phyloP scores from a whole-genome alignment of 2,113 vertebrate genomes.

The Gavia stellata region DNA sequence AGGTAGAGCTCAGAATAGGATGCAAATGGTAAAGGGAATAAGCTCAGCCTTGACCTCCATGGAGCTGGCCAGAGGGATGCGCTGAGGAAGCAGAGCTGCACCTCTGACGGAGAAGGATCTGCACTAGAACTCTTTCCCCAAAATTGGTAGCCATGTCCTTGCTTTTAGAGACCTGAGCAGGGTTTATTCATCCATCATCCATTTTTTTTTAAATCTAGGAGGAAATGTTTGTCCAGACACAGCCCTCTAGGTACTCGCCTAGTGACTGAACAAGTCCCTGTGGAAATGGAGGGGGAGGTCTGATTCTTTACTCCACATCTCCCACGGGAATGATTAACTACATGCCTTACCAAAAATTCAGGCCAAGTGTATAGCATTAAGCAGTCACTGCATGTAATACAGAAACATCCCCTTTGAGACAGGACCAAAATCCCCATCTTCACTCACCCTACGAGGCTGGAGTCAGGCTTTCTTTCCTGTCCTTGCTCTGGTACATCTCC shows the following conservation, averaged over 20 bases:
- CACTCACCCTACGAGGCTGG: not conserved
- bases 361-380: not conserved
- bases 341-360: not conserved
- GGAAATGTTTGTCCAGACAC: not conserved
- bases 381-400: not conserved
- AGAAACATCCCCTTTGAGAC: not conserved
- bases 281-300: not conserved
- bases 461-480: not conserved
- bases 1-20: not conserved
- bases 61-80: not conserved
- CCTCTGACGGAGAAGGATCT: not conserved
- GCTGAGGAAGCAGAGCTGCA: not conserved
- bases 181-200: not conserved
- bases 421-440: not conserved
- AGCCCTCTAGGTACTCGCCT: not conserved
- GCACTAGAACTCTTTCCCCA: not conserved
- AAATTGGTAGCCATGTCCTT: not conserved
- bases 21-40: not conserved
- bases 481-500: not conserved
- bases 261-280: not conserved
- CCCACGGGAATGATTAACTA: not conserved
- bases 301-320: not conserved
- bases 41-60: not conserved
- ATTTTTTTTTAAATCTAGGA: not conserved
- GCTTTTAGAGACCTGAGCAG: not conserved